Percentiles rank a stretch among this genome's conserved stretches.
These are phyloP conservation scores for Puffinus mauretanicus DNA, from an alignment of 2,113 vertebrate species.

Conservation along the genomic window DNA sequence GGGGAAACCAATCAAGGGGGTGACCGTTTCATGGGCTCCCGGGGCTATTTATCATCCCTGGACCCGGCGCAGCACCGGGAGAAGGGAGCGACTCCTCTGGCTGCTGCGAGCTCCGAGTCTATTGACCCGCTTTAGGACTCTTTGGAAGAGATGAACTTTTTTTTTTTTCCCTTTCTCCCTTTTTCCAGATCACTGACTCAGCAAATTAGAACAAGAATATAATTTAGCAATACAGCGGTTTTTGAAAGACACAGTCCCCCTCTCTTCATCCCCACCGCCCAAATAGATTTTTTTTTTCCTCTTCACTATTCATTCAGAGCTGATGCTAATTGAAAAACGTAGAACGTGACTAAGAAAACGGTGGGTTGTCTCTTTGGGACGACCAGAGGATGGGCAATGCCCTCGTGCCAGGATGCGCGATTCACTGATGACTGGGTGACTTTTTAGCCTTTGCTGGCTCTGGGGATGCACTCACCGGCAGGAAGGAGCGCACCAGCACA, in stretches of 20 bases:
- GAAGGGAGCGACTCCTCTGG: background rate
- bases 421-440: background rate
- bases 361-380: background rate
- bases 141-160: conserved; percentile 61
- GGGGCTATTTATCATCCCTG: background rate
- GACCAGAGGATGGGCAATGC: background rate
- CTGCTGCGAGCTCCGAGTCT: background rate
- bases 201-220: conserved; percentile 74
- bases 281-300: conserved; percentile 21
- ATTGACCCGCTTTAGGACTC: conserved; percentile 64
- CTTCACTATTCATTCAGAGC: conserved; percentile 50
- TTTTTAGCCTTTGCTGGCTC: background rate
- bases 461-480: background rate
- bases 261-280: conserved; percentile 36
- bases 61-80: accelerated
- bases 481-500: accelerated
- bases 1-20: background rate
- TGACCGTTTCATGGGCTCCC: background rate
- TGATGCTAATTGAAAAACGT: conserved; percentile 59
- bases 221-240: conserved; percentile 71
- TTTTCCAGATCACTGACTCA: conserved; percentile 74
- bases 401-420: accelerated
- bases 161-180: conserved; percentile 54
- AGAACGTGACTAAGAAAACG: background rate
- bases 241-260: conserved; percentile 59